These are phyloP conservation scores for Sarcophaga caerulescens DNA, from an alignment of 2,888 invertebrate species.

Conservation along the genomic window DNA sequence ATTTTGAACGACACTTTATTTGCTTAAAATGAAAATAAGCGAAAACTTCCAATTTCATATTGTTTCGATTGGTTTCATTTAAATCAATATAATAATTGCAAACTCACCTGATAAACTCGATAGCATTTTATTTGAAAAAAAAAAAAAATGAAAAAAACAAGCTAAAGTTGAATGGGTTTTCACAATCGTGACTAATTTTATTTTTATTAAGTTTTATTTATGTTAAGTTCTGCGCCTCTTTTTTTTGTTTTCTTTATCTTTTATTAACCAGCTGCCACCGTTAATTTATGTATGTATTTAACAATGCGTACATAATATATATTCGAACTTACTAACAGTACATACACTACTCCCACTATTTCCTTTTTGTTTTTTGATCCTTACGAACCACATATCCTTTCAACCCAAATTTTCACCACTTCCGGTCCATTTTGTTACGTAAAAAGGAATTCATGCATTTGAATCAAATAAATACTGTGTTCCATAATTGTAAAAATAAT, in stretches of 20 bases:
- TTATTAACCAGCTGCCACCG: constrained; percentile 24
- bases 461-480: background rate
- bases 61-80: too few relatives aligned
- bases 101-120: too few relatives aligned
- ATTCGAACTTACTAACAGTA: constrained; percentile 15
- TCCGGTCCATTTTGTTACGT: constrained; percentile 30
- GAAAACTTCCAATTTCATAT: too few relatives aligned
- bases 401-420: constrained; percentile 44
- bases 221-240: background rate
- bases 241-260: background rate
- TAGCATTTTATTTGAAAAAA: too few relatives aligned
- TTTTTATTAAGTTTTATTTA: background rate
- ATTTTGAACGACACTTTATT: too few relatives aligned
- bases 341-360: constrained; percentile 5
- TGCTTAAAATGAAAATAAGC: too few relatives aligned
- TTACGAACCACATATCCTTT: constrained; percentile 42
- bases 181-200: background rate
- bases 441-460: constrained; percentile 36
- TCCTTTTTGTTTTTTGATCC: background rate
- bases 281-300: background rate
- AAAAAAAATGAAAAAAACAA: too few relatives aligned
- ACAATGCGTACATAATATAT: background rate
- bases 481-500: constrained; percentile 1
- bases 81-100: too few relatives aligned
- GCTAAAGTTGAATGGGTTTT: background rate